Conservation (phyloP, 1,140 invertebrate species). For the Eurytemora carolleeae region DNA sequence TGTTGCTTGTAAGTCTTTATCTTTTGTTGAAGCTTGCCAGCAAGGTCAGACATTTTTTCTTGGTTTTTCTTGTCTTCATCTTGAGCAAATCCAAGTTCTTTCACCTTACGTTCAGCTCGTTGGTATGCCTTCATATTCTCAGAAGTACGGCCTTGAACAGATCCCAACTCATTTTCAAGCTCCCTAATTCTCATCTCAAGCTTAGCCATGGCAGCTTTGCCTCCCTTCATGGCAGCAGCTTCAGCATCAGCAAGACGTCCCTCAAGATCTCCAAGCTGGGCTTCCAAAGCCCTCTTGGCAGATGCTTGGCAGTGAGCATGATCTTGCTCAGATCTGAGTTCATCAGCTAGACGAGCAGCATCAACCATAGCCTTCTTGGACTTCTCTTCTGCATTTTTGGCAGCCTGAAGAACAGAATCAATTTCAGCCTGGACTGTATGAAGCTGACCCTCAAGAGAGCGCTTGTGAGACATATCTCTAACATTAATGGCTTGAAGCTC, state of each 20-base stretch:
- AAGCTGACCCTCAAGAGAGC: slow-evolving; percentile 91
- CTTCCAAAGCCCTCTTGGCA: slow-evolving; percentile 39
- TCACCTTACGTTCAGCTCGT: slow-evolving; percentile 33
- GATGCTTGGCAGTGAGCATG: slow-evolving; percentile 83
- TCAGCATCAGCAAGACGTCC: slow-evolving; percentile 26
- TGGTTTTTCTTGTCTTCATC: slow-evolving; percentile 82
- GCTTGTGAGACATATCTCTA: slow-evolving; percentile 42
- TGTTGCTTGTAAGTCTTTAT: slow-evolving; percentile 40
- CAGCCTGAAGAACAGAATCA: slow-evolving; percentile 34
- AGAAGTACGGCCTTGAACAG: slow-evolving; percentile 85
- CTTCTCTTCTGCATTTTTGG: slow-evolving; percentile 59
- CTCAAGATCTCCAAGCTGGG: slow-evolving; percentile 45
- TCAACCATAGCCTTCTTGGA: no score
- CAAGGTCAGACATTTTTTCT: no score
- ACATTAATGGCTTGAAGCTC: slow-evolving; percentile 32
- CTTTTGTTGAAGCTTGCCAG: slow-evolving; percentile 40
- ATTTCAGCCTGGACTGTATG: slow-evolving; percentile 68
- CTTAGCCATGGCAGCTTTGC: slow-evolving; percentile 91
- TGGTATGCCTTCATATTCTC: slow-evolving; percentile 35
- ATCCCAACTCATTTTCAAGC: slow-evolving; percentile 89
- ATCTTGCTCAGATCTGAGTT: slow-evolving; percentile 22
- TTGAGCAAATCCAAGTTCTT: slow-evolving; percentile 33
- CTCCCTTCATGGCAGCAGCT: slow-evolving; percentile 73
- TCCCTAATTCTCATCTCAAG: slow-evolving; percentile 83
- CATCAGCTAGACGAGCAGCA: slow-evolving; percentile 36